Conservation (phyloP, 2,888 invertebrate species). For the Thecophora atra region DNA sequence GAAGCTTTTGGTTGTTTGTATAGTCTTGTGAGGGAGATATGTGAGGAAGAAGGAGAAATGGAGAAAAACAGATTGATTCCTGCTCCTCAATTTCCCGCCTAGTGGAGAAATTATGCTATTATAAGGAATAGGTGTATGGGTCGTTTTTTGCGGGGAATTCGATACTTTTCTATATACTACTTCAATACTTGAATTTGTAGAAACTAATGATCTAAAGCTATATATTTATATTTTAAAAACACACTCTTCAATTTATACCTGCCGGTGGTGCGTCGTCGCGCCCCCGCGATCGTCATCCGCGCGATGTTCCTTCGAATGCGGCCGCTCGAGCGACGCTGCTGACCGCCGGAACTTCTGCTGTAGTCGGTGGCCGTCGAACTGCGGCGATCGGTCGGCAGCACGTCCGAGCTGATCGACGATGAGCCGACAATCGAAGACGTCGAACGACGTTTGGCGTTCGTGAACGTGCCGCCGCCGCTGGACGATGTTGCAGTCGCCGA, state of each 20-base stretch:
- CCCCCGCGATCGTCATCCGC: slow-evolving; percentile 65
- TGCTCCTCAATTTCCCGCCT: too few relatives aligned
- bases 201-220: too few relatives aligned
- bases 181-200: too few relatives aligned
- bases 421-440: slow-evolving; percentile 62
- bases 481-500: slow-evolving; percentile 65
- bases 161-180: too few relatives aligned
- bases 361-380: slow-evolving; percentile 63
- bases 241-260: slow-evolving; percentile 54
- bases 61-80: too few relatives aligned
- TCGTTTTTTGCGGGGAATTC: too few relatives aligned
- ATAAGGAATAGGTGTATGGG: too few relatives aligned
- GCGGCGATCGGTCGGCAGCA: slow-evolving; percentile 61
- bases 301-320: slow-evolving; percentile 62
- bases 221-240: too few relatives aligned
- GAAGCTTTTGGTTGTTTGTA: too few relatives aligned
- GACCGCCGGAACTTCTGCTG: slow-evolving; percentile 53
- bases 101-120: too few relatives aligned
- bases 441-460: slow-evolving; percentile 62
- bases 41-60: too few relatives aligned
- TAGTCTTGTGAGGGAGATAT: too few relatives aligned
- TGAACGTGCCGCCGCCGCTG: slow-evolving; percentile 62
- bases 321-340: slow-evolving; percentile 62
- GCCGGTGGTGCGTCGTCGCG: slow-evolving; percentile 65
- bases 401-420: slow-evolving; percentile 64